Percentiles rank a stretch among this genome's conserved stretches.
phyloP scores from a whole-genome alignment of 2,113 vertebrate species.

The Chloebia gouldiae region DNA sequence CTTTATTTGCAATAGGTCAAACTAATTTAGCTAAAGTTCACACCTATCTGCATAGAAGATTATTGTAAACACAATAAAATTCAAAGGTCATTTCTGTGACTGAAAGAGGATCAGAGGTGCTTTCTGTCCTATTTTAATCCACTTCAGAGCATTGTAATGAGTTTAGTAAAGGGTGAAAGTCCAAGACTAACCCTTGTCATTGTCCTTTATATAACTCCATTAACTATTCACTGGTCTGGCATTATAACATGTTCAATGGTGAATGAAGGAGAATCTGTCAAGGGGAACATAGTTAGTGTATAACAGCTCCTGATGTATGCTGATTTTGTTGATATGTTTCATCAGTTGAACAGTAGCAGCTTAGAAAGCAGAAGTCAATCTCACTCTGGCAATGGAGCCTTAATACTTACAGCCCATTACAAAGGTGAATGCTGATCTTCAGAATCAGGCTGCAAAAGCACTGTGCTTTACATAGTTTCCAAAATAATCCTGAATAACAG shows the following conservation, averaged over 20 bases:
- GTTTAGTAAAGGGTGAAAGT: slow-evolving; percentile 4
- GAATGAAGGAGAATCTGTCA: slow-evolving; percentile 45
- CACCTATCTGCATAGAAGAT: slow-evolving; percentile 24
- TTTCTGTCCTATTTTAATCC: slow-evolving; percentile 30
- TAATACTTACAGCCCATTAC: not conserved
- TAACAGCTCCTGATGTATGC: slow-evolving; percentile 25
- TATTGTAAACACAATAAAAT: slow-evolving; percentile 48
- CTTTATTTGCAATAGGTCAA: slow-evolving; percentile 53
- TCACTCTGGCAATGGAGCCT: not conserved
- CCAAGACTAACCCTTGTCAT: not conserved
- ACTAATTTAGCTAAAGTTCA: slow-evolving; percentile 57
- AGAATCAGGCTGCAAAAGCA: not conserved
- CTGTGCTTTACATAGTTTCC: not conserved
- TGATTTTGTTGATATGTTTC: slow-evolving; percentile 46
- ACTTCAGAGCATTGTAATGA: not conserved
- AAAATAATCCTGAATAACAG: not conserved
- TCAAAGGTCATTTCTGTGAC: slow-evolving; percentile 14
- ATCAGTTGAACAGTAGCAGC: not conserved
- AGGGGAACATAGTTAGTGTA: not conserved
- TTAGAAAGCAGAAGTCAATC: slow-evolving; percentile 42
- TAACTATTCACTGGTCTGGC: not conserved
- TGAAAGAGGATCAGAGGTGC: not conserved
- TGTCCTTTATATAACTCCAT: not conserved
- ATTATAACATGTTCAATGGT: not conserved
- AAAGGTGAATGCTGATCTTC: not conserved